phyloP scores from a whole-genome alignment of 2,888 invertebrate genomes.

The Caenorhabditis sp. region DNA sequence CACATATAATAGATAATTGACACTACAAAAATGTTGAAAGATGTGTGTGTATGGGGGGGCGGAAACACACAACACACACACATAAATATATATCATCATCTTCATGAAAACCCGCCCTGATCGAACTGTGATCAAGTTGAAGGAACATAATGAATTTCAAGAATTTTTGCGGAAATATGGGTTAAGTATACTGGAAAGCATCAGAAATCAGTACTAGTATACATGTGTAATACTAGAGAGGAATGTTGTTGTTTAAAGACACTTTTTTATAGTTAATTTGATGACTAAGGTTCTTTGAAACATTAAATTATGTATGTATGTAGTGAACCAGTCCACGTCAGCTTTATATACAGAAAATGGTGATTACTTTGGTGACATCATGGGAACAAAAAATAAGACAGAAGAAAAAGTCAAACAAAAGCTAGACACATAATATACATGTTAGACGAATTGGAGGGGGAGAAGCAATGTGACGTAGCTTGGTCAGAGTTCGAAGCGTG shows the following conservation, averaged over 20 bases:
- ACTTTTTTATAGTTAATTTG: background rate
- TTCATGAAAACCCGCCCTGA: background rate
- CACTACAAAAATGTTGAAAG: background rate
- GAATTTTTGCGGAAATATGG: no score
- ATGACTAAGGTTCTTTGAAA: no score
- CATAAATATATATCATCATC: background rate
- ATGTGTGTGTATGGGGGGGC: background rate
- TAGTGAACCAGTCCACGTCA: no score
- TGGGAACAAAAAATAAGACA: background rate
- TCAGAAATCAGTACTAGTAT: no score
- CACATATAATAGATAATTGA: background rate
- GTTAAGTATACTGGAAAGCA: no score
- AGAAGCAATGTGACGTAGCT: background rate
- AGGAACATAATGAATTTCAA: background rate
- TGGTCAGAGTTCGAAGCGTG: background rate
- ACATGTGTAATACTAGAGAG: background rate
- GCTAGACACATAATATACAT: background rate
- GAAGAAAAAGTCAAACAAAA: background rate
- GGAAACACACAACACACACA: no score
- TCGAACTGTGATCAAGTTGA: background rate
- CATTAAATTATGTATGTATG: no score
- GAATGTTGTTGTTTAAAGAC: background rate
- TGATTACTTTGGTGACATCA: background rate
- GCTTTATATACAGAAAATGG: no score
- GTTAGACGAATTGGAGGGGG: no score